A percentile compares a stretch with the other conserved stretches of the same genome.
phyloP scores from a whole-genome alignment of 2,888 invertebrate genomes.

The Tricholauxania praeusta region DNA sequence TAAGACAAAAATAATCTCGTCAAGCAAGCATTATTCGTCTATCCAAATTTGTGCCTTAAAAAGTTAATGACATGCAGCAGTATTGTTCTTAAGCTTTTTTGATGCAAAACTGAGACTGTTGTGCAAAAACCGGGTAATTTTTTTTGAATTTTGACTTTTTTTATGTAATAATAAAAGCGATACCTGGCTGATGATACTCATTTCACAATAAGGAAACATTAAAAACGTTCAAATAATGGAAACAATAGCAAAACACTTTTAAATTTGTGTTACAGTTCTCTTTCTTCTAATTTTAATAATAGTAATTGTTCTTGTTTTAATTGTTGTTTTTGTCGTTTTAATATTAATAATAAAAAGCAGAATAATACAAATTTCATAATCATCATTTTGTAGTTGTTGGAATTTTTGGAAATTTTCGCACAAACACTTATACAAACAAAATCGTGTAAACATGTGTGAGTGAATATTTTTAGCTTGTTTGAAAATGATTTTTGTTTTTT shows the following conservation, averaged over 20 bases:
- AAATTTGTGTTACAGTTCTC: slow-evolving; percentile 2
- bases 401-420: slow-evolving; percentile 13
- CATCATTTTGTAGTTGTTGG: slow-evolving; percentile 3
- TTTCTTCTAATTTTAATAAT: slow-evolving; percentile 27
- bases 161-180: no score
- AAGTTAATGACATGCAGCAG: no score
- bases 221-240: background rate
- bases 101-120: no score
- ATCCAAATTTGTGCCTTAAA: no score
- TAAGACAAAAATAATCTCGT: no score
- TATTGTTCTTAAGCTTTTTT: no score
- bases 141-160: no score
- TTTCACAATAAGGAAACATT: background rate
- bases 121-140: no score
- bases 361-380: slow-evolving; percentile 35
- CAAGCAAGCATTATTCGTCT: no score
- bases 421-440: slow-evolving; percentile 12
- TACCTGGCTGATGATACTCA: no score
- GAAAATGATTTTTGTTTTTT: background rate
- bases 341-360: slow-evolving; percentile 36
- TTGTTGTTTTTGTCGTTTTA: slow-evolving; percentile 24
- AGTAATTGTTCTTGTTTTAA: slow-evolving; percentile 18
- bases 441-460: slow-evolving; percentile 4
- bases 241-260: background rate
- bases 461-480: background rate